Evolutionary conservation across 2,113 vertebrate species (phyloP), one percentile per base, ranked within the genome.

Genomic region (Sceloporus undulatus): DNA sequence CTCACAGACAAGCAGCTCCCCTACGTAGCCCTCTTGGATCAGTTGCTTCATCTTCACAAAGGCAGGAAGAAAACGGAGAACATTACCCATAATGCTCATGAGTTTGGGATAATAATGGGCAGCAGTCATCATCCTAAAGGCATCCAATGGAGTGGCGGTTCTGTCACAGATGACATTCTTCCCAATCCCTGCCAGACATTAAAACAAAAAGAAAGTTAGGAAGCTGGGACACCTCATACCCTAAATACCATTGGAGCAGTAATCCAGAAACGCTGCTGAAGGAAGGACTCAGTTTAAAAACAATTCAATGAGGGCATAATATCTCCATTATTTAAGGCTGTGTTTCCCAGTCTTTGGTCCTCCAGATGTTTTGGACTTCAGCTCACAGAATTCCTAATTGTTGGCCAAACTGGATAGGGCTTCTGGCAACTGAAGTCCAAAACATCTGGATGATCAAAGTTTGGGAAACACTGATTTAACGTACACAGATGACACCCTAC

Each of bases 71-170:
- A 99, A 99, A 82, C 99, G 98, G 76, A 99, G 88, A 62, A 99
- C 99, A 0, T 99, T 99, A 86, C 98, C 98, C 99, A 99, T 99
- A 93, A 99, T 98, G 96, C 99, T 99, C 97, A 99, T 98, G 92
- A 99, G 96, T 94, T 99, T 99, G 11, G 99, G 99, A 95, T 99
- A 99, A 91, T 99, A 99, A 94, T 99, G 99, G 25, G 99, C 99
- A 0, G 99, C 99, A 0, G 98, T 98, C 98, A 98, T 99, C 99
- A 99, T 99, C 84, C 97, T 95, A 88, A 99, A 99, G 93, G 99
- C 99, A 70, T 99, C 99, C 93, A 99, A 94, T 0, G 99, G 99
- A 0, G 99, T 99, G 0, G 98, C 98, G 0, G 99, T 98, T 81
- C 99, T 97, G 95, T 99, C 99, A 25, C 99, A 99, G 95, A 99